These are phyloP conservation scores for Griposia aprilina DNA, from an alignment of 2,888 invertebrate genomes.

Conservation along the genomic window DNA sequence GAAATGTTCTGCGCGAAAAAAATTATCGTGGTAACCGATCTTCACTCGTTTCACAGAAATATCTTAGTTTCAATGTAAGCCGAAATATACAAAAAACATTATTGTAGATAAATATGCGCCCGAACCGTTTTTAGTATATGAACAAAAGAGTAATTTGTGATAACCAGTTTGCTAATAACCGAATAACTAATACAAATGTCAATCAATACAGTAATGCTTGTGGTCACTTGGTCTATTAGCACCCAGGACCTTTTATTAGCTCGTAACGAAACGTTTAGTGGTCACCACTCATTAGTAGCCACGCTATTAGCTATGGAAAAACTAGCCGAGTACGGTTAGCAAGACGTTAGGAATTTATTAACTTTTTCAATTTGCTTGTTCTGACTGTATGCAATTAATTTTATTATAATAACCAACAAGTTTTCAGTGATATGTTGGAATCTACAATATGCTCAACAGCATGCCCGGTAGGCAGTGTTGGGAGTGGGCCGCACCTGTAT, in stretches of 20 bases:
- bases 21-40: too few relatives aligned
- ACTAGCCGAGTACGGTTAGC: background rate
- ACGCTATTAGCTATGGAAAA: slow-evolving; percentile 12
- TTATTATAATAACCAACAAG: background rate
- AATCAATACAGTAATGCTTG: slow-evolving; percentile 13
- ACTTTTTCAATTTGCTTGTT: background rate
- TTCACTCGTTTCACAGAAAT: background rate
- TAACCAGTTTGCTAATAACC: slow-evolving; percentile 32
- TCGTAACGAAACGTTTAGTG: background rate
- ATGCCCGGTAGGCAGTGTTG: background rate
- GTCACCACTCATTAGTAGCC: slow-evolving; percentile 2
- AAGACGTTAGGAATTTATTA: background rate
- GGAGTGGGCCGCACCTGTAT: slow-evolving; percentile 81
- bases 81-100: background rate
- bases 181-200: slow-evolving; percentile 10
- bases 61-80: background rate
- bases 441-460: too few relatives aligned
- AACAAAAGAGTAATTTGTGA: slow-evolving; percentile 6
- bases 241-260: background rate
- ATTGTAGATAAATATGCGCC: background rate
- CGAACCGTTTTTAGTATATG: background rate
- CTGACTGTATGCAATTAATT: background rate
- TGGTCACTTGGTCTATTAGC: slow-evolving; percentile 6
- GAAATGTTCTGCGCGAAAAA: background rate
- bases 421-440: background rate